A percentile compares a stretch with the other conserved stretches of the same genome.
Conservation (phyloP, 2,888 invertebrate genomes). For the Meiosimyza platycephala region DNA sequence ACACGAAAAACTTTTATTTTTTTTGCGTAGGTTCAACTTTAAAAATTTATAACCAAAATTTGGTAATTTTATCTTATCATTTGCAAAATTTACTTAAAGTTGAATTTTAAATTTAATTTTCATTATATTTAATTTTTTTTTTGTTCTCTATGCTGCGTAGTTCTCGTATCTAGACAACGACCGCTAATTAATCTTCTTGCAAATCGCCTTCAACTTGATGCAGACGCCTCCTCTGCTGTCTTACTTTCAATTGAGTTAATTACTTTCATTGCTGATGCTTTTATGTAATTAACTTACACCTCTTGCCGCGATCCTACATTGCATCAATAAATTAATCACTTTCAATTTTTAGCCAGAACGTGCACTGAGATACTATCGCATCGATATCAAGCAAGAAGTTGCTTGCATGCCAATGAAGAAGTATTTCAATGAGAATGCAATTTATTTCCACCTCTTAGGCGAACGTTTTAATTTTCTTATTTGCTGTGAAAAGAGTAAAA, state of each 20-base stretch:
- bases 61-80: conserved; percentile 43
- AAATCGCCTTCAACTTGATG: not conserved
- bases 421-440: conserved; percentile 22
- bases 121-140: not conserved
- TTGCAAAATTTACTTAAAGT: not conserved
- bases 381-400: conserved; percentile 1
- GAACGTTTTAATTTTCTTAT: conserved; percentile 3
- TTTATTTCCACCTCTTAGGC: conserved; percentile 16
- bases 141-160: not conserved
- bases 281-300: conserved; percentile 17
- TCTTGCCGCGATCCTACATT: conserved; percentile 11
- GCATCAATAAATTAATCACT: conserved; percentile 34
- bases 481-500: not conserved
- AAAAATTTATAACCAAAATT: conserved; percentile 40
- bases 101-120: not conserved
- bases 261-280: conserved; percentile 14
- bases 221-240: not conserved
- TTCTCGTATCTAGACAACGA: not conserved
- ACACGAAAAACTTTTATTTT: conserved; percentile 60
- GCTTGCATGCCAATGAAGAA: conserved; percentile 11
- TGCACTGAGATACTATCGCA: not conserved
- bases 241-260: conserved; percentile 24
- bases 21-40: conserved; percentile 51
- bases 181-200: not conserved
- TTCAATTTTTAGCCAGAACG: conserved; percentile 16